These are phyloP conservation scores for Anoplophora glabripennis DNA, from an alignment of 1,140 invertebrate species.

Conservation along the genomic window DNA sequence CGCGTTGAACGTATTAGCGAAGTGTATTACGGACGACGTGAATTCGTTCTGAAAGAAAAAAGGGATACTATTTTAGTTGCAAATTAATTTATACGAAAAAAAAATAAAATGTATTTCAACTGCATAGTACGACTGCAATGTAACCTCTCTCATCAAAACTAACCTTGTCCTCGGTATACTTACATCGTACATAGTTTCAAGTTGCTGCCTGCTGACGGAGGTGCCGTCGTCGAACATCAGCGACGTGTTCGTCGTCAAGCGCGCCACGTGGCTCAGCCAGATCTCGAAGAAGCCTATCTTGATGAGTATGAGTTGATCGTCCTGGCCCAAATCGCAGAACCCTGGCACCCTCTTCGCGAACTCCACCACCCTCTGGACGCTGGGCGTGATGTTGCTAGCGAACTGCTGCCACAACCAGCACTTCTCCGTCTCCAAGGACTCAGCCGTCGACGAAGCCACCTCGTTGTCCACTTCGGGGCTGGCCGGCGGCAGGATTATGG, in stretches of 20 bases:
- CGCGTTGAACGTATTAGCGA: conserved; percentile 74
- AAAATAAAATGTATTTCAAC: no score
- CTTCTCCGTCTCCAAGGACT: conserved; percentile 63
- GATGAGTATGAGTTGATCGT: conserved; percentile 91
- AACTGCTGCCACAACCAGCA: conserved; percentile 77
- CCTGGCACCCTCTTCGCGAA: conserved; percentile 90
- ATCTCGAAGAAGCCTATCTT: conserved; percentile 97
- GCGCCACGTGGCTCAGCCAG: conserved; percentile 85
- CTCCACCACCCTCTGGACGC: conserved; percentile 88
- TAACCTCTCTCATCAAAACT: no score
- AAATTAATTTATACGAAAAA: no score
- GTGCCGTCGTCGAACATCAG: conserved; percentile 93
- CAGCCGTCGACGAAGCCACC: conserved; percentile 65
- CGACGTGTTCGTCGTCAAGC: conserved; percentile 75
- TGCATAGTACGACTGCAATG: no score
- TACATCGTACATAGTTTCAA: conserved; percentile 93
- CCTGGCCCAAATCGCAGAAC: conserved; percentile 82
- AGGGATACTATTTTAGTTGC: neutral
- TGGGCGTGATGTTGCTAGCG: conserved; percentile 74
- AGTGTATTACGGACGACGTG: conserved; percentile 71
- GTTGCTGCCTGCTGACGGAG: conserved; percentile 77
- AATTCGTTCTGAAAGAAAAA: conserved; percentile 63
- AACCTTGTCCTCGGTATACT: no score
- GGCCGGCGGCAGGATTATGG: conserved; percentile 62
- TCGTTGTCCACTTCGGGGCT: conserved; percentile 45